Conservation (phyloP, 2,888 invertebrate species). For the Cheilosia vernalis region DNA sequence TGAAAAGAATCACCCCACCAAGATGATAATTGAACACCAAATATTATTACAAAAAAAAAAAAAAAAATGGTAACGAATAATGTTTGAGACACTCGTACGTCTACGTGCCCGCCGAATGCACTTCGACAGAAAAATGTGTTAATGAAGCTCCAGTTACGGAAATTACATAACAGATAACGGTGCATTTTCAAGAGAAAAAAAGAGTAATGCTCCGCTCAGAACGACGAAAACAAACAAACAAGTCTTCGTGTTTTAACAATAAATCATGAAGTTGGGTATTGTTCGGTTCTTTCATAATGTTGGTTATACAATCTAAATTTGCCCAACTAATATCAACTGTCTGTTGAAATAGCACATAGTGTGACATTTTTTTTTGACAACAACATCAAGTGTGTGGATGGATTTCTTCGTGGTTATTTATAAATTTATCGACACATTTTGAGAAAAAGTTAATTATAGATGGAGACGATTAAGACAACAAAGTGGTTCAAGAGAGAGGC, state of each 20-base stretch:
- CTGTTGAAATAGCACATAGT: too few relatives aligned
- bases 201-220: conserved; percentile 3
- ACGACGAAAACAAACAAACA: conserved; percentile 15
- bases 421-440: too few relatives aligned
- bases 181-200: not conserved
- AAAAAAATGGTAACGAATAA: not conserved
- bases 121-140: conserved; percentile 9
- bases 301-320: not conserved
- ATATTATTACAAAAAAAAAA: conserved; percentile 7
- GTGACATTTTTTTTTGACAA: too few relatives aligned
- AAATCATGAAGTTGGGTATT: too few relatives aligned
- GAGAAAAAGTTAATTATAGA: too few relatives aligned
- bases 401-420: too few relatives aligned
- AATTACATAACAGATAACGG: conserved; percentile 23
- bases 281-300: not conserved
- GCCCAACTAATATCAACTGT: not conserved
- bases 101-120: conserved; percentile 21
- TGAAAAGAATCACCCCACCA: conserved; percentile 9
- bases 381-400: too few relatives aligned
- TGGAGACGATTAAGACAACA: too few relatives aligned
- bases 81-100: too few relatives aligned
- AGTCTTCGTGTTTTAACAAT: not conserved
- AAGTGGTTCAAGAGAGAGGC: too few relatives aligned
- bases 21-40: conserved; percentile 37
- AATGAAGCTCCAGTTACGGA: conserved; percentile 5